These are phyloP conservation scores for Bagarius yarrelli DNA, from an alignment of 2,113 vertebrate species.

Conservation along the genomic window DNA sequence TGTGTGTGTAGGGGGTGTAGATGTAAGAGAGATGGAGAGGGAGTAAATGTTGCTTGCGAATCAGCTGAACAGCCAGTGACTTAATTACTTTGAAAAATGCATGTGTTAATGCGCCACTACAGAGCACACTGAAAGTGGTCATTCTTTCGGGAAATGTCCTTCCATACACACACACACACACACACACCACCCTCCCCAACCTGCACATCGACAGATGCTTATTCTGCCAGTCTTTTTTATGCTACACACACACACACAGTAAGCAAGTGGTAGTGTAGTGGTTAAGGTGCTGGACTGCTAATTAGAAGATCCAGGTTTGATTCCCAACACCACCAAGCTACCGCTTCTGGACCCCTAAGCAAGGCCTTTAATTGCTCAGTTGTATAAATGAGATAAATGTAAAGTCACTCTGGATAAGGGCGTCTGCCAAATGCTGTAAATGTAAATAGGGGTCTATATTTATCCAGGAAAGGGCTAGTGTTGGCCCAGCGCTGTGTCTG, in stretches of 20 bases:
- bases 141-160: neutral
- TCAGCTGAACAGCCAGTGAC: conserved; percentile 37
- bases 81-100: conserved; percentile 48
- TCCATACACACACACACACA: neutral
- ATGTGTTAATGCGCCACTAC: conserved; percentile 21
- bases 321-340: too few relatives aligned
- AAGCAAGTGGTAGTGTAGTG: too few relatives aligned
- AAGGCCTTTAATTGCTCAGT: too few relatives aligned
- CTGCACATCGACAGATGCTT: conserved; percentile 4
- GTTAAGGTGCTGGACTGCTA: too few relatives aligned
- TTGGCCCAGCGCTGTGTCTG: too few relatives aligned
- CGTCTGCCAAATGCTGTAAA: too few relatives aligned
- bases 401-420: too few relatives aligned
- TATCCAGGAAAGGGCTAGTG: too few relatives aligned
- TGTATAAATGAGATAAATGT: too few relatives aligned
- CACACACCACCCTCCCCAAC: neutral
- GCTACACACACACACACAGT: neutral
- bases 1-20: conserved; percentile 18
- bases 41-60: conserved; percentile 29
- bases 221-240: neutral
- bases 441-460: too few relatives aligned
- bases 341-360: neutral
- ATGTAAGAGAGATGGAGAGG: conserved; percentile 19
- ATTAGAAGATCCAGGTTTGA: too few relatives aligned
- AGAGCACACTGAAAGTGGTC: conserved; percentile 25